Conservation (phyloP, 2,888 invertebrate species). For the Polylopha cassiicola region DNA sequence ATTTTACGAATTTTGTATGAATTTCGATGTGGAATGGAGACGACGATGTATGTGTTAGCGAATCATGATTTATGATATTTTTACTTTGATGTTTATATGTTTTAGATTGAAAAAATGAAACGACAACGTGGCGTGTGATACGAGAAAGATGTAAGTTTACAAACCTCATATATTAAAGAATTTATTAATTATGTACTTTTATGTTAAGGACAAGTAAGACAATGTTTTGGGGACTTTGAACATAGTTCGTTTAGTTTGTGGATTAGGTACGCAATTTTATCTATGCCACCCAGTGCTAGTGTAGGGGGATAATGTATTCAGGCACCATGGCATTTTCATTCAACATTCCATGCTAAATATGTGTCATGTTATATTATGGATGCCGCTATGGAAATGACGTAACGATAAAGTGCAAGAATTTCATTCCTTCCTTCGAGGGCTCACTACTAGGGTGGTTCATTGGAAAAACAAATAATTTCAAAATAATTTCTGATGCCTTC, state of each 20-base stretch:
- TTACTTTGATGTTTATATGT: too few species aligned
- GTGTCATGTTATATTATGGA: constrained; percentile 42
- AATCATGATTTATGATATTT: too few species aligned
- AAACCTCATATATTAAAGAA: too few species aligned
- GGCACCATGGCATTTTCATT: constrained; percentile 38
- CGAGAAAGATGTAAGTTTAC: too few species aligned
- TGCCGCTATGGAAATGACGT: constrained; percentile 38
- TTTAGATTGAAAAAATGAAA: too few species aligned
- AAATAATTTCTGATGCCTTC: too few species aligned
- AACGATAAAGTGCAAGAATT: constrained; percentile 56
- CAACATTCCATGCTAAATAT: constrained; percentile 64
- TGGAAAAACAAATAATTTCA: too few species aligned
- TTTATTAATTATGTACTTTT: constrained; percentile 3
- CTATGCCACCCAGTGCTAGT: constrained; percentile 9
- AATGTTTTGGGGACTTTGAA: too few species aligned
- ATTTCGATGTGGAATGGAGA: constrained; percentile 3
- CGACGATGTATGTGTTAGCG: constrained; percentile 9
- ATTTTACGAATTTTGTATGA: constrained; percentile 6
- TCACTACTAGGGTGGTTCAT: constrained; percentile 14
- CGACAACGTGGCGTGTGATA: too few species aligned
- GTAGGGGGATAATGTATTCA: constrained; percentile 10
- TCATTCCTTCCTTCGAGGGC: constrained; percentile 44
- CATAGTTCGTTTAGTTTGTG: too few species aligned
- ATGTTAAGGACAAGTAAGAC: constrained; percentile 10
- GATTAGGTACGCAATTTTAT: neutral